phyloP scores from a whole-genome alignment of 2,113 vertebrate genomes.

The Mustela nigripes region DNA sequence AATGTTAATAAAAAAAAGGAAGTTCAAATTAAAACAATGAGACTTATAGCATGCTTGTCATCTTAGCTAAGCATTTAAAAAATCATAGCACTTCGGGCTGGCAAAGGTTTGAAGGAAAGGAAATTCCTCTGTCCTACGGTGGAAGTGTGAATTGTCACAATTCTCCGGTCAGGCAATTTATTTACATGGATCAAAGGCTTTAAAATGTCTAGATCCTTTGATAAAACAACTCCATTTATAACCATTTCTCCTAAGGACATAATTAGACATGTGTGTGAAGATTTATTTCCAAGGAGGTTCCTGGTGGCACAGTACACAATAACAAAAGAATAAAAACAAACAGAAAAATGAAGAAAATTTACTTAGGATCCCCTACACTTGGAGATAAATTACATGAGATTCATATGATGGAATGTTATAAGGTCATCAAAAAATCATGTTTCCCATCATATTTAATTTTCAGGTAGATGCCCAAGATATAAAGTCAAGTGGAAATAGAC shows the following conservation, averaged over 20 bases:
- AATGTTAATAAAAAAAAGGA: neutral
- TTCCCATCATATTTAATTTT: slow-evolving; percentile 58
- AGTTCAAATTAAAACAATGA: slow-evolving; percentile 74
- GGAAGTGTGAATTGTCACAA: slow-evolving; percentile 51
- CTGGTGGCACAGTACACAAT: neutral
- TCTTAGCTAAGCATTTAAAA: slow-evolving; percentile 67
- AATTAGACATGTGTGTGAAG: slow-evolving; percentile 67
- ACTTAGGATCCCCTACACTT: neutral
- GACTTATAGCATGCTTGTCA: slow-evolving; percentile 50
- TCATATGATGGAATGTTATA: neutral
- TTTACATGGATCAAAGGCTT: slow-evolving; percentile 69
- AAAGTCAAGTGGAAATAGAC: slow-evolving; percentile 55
- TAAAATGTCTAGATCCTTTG: slow-evolving; percentile 58
- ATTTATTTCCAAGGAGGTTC: slow-evolving; percentile 69
- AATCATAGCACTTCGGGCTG: slow-evolving; percentile 21
- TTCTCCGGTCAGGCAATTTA: slow-evolving; percentile 53
- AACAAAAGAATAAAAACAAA: slow-evolving; percentile 27
- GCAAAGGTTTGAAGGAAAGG: slow-evolving; percentile 59
- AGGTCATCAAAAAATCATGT: slow-evolving; percentile 60
- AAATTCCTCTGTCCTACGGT: neutral
- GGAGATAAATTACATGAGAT: slow-evolving; percentile 38
- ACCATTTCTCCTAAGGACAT: slow-evolving; percentile 68
- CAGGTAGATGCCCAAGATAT: slow-evolving; percentile 6
- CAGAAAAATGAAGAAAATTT: slow-evolving; percentile 23
- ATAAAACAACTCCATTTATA: slow-evolving; percentile 69